These are phyloP conservation scores for Adrianichthys oophorus DNA, from an alignment of 2,797 vertebrate species.

Conservation along the genomic window DNA sequence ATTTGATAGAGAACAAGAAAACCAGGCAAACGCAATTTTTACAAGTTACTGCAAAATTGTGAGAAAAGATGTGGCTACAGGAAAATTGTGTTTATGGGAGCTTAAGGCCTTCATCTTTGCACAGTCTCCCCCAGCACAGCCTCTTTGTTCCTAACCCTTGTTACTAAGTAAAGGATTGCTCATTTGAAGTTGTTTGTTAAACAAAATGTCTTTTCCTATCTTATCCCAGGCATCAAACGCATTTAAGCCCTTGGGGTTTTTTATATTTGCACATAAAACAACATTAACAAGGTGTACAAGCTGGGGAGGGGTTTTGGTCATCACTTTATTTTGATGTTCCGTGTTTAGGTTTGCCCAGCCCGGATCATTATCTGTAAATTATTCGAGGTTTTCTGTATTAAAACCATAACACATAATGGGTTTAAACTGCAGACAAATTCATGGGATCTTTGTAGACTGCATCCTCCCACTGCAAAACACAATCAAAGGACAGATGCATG, in stretches of 20 bases:
- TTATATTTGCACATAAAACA: conserved; percentile 33
- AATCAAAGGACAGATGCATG: too few species aligned
- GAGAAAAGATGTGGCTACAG: neutral
- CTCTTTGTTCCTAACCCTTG: conserved; percentile 26
- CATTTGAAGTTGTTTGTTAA: conserved; percentile 59
- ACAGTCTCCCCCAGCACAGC: conserved; percentile 4
- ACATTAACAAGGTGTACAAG: conserved; percentile 57
- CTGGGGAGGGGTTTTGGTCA: conserved; percentile 53
- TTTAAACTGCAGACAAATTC: conserved; percentile 12
- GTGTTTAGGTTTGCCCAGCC: conserved; percentile 42
- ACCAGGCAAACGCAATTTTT: conserved; percentile 1
- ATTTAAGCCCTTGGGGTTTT: conserved; percentile 37
- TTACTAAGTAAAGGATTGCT: conserved; percentile 55
- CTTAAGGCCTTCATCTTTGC: conserved; percentile 2
- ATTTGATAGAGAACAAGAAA: conserved; percentile 2
- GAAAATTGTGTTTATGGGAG: conserved; percentile 18
- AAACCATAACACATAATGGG: conserved; percentile 41
- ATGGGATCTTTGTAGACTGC: neutral
- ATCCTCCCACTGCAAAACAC: too few species aligned
- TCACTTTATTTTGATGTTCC: conserved; percentile 54
- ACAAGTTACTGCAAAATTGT: conserved; percentile 7
- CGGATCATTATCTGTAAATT: conserved; percentile 27
- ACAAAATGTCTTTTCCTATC: conserved; percentile 59
- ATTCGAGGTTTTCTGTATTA: conserved; percentile 36
- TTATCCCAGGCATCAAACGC: conserved; percentile 64